phyloP scores from a whole-genome alignment of 2,113 vertebrate species.

The Leuciscus idus region DNA sequence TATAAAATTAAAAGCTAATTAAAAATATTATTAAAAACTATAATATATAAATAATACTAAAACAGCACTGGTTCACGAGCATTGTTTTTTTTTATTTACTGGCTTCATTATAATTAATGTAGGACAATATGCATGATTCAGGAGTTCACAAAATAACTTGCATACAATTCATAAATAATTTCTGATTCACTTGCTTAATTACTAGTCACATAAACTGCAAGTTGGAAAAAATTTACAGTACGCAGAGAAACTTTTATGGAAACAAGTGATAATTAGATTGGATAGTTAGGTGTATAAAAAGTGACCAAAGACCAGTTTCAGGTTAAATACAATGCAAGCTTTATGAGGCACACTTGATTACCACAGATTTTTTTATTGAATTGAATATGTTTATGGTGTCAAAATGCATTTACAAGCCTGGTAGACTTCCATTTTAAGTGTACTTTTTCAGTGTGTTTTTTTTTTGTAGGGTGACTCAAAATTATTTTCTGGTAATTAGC shows the following conservation, averaged over 20 bases:
- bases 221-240: not conserved
- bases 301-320: not conserved
- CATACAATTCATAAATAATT: not conserved
- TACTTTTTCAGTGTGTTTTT: not conserved
- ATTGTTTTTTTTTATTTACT: not conserved
- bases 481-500: not conserved
- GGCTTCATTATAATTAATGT: not conserved
- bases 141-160: not conserved
- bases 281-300: not conserved
- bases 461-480: not conserved
- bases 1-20: not conserved
- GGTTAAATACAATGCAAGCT: not conserved
- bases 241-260: not conserved
- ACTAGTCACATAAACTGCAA: not conserved
- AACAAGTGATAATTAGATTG: not conserved
- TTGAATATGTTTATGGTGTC: not conserved
- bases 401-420: not conserved
- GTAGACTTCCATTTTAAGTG: not conserved
- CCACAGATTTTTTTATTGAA: not conserved
- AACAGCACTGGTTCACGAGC: not conserved
- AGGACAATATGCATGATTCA: not conserved
- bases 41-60: not conserved
- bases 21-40: not conserved
- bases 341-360: not conserved
- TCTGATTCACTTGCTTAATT: not conserved